A percentile compares a stretch with the other conserved stretches of the same genome.
Evolutionary conservation across 1,140 invertebrate genomes (phyloP).

Genomic region (Calephelis nemesis): DNA sequence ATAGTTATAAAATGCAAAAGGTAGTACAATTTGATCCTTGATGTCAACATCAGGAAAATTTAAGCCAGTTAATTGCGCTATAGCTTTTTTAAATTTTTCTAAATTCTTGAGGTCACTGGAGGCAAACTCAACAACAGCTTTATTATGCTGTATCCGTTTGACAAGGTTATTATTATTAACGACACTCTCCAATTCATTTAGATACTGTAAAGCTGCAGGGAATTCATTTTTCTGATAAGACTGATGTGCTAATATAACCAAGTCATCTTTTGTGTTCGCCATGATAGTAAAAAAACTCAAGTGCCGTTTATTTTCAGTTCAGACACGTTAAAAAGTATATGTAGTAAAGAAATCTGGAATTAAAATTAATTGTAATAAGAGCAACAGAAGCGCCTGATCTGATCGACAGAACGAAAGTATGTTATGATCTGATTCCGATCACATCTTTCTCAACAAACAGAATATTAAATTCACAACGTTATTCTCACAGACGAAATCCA

Average conservation of each 20-base stretch:
- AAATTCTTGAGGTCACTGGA: conserved; percentile 83
- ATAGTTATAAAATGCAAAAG: conserved; percentile 88
- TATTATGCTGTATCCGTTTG: conserved; percentile 67
- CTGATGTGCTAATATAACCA: conserved; percentile 54
- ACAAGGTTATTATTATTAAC: conserved; percentile 43
- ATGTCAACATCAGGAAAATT: conserved; percentile 71
- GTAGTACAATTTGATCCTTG: conserved; percentile 64
- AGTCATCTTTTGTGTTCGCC: conserved; percentile 56
- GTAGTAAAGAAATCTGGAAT: too few species aligned
- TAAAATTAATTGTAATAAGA: too few species aligned
- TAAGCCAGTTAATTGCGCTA: conserved; percentile 82
- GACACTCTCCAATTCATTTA: conserved; percentile 60
- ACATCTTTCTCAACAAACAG: too few species aligned
- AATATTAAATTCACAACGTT: too few species aligned
- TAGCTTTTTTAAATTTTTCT: conserved; percentile 84
- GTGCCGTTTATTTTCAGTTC: too few species aligned
- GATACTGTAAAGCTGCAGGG: conserved; percentile 49
- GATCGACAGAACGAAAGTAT: too few species aligned
- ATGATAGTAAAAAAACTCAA: conserved; percentile 24
- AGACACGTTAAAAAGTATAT: too few species aligned
- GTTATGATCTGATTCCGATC: too few species aligned
- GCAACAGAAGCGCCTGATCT: too few species aligned
- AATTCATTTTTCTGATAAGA: conserved; percentile 63
- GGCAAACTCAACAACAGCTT: conserved; percentile 65
- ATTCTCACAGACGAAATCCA: too few species aligned